These are phyloP conservation scores for Dynastes maya DNA, from an alignment of 2,888 invertebrate genomes.

Conservation along the genomic window DNA sequence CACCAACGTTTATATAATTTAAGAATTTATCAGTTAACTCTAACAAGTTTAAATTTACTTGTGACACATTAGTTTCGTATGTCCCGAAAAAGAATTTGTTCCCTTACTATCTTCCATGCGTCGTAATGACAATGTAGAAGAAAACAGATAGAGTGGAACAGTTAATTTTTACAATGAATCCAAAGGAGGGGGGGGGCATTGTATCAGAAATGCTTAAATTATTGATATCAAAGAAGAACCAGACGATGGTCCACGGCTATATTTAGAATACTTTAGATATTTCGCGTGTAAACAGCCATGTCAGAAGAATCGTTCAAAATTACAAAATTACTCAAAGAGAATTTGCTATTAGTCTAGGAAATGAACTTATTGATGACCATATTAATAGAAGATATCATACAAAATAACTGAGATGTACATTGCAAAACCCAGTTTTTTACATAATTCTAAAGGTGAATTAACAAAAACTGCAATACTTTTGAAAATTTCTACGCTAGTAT, in stretches of 20 bases:
- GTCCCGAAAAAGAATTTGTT: constrained; percentile 32
- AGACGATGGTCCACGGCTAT: constrained; percentile 23
- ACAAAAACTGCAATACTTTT: too few species aligned
- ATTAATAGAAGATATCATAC: too few species aligned
- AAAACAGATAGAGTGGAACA: constrained; percentile 39
- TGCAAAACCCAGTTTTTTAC: too few species aligned
- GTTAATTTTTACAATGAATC: constrained; percentile 40
- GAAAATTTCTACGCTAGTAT: too few species aligned
- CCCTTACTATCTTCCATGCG: constrained; percentile 33
- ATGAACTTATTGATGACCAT: not conserved
- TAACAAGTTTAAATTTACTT: constrained; percentile 3
- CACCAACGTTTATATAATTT: not conserved
- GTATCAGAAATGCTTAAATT: too few species aligned
- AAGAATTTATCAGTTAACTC: not conserved
- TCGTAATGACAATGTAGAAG: constrained; percentile 23
- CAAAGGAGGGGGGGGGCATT: constrained; percentile 1
- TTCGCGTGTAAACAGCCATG: constrained; percentile 29
- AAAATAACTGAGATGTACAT: too few species aligned
- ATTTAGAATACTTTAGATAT: constrained; percentile 39
- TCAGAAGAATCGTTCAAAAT: constrained; percentile 13
- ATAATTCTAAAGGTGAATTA: too few species aligned
- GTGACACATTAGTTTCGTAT: constrained; percentile 12
- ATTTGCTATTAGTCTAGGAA: constrained; percentile 12
- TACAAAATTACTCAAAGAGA: constrained; percentile 25
- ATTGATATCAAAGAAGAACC: not conserved